Evolutionary conservation across 2,113 vertebrate species (phyloP), one percentile per base, ranked within the genome.

Genomic region (Gobiocypris rarus): DNA sequence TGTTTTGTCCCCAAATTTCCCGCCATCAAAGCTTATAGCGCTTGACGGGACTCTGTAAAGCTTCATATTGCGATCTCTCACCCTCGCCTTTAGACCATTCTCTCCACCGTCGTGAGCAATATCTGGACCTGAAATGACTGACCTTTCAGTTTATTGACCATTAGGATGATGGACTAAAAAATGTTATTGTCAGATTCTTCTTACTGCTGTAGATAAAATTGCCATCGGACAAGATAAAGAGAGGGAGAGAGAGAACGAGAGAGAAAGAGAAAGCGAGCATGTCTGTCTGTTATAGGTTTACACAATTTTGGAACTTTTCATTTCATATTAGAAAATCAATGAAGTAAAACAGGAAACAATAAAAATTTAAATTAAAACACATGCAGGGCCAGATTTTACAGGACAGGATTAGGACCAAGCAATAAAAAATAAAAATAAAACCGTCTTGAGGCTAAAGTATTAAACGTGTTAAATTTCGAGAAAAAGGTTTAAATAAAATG

Each of bases 121-220:
- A 17, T 45, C 70, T 83, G 82, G 83, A 83, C 81, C 87, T 54
- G 85, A 88, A 90, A 87, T 56, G 71, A 28, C 85, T 92, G 93
- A 92, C 93, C 92, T 94, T 94, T 93, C 85, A 48, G 92, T 93
- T 94, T 92, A 93, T 92, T 89, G 90, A 89, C 89, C 88, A 90
- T 94, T 92, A 89, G 77, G 31, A 13, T 67, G 65, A 82, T 84
- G 43, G 73, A 59, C 73, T 86, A 88, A 91, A 79, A 84, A 89
- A 90, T 63, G 65, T 70, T 82, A 83, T 56, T 45, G 77, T 86
- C 28, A 75, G 50, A 90, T 87, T 90, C 79, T 79, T 76, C 74
- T 82, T 88, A 85, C 84, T 76, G 74, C 83, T 43, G 17, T 5
- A 9, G 61, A 82, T 85, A 56, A 89, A 86, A 86, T 77, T 79